Conservation (phyloP, 2,113 vertebrate genomes). For the Riparia riparia region DNA sequence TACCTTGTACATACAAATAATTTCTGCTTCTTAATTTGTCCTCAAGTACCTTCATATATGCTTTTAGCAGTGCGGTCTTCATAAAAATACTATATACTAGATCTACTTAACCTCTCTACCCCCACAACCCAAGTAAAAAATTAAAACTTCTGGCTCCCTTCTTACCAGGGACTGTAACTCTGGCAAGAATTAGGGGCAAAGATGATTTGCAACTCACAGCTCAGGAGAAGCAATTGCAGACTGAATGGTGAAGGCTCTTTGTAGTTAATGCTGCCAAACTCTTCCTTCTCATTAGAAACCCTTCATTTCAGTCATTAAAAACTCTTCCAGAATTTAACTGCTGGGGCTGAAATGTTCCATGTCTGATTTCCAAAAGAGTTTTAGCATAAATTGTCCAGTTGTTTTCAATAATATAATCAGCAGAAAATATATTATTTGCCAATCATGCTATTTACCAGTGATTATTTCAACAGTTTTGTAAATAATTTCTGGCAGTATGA, state of each 20-base stretch:
- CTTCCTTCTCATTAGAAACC: constrained; percentile 33
- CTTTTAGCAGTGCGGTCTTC: neutral
- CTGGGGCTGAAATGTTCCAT: constrained; percentile 27
- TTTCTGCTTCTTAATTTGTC: neutral
- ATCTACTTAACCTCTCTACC: neutral
- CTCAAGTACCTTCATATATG: neutral
- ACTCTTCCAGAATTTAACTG: constrained; percentile 51
- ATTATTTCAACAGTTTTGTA: constrained; percentile 34
- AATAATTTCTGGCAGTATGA: constrained; percentile 39
- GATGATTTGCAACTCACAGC: neutral
- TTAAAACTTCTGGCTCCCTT: neutral
- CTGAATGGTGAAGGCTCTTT: neutral
- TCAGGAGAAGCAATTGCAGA: neutral
- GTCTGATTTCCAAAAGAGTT: constrained; percentile 23
- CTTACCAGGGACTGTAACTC: neutral
- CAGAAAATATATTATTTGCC: constrained; percentile 57
- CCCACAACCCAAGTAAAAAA: neutral
- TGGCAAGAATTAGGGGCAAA: neutral
- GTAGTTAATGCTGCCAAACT: constrained; percentile 9
- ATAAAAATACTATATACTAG: neutral
- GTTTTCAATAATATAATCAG: constrained; percentile 50
- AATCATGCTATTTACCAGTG: constrained; percentile 40
- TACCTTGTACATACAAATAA: neutral
- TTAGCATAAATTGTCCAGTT: constrained; percentile 57
- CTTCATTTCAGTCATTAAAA: neutral